These are phyloP conservation scores for Tachina fera DNA, from an alignment of 2,888 invertebrate genomes.

Conservation along the genomic window DNA sequence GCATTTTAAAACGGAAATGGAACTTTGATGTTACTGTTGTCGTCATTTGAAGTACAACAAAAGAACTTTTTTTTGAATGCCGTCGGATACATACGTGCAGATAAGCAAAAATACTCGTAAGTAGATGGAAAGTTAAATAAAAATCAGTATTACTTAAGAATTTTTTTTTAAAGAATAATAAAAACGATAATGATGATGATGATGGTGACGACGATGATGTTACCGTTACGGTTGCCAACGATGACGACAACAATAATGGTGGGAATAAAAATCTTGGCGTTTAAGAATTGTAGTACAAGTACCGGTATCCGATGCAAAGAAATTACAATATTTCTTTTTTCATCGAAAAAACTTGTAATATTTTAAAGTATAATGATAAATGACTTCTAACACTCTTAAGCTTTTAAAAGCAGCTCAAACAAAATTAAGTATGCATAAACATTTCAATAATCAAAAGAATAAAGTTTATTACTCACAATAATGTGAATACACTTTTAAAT, in stretches of 20 bases:
- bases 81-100: conserved; percentile 51
- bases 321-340: neutral
- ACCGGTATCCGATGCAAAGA: conserved; percentile 3
- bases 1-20: conserved; percentile 66
- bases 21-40: conserved; percentile 47
- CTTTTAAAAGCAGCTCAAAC: neutral
- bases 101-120: conserved; percentile 53
- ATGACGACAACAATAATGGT: conserved; percentile 29
- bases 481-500: too few species aligned
- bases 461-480: too few species aligned
- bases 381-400: neutral
- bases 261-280: conserved; percentile 37
- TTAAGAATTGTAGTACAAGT: conserved; percentile 2
- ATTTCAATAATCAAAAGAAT: neutral
- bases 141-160: conserved; percentile 16
- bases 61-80: conserved; percentile 3
- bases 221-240: conserved; percentile 5
- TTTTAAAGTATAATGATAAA: conserved; percentile 18
- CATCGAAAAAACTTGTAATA: neutral
- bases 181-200: conserved; percentile 19
- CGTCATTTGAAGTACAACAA: conserved; percentile 39
- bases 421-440: neutral
- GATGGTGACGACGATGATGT: conserved; percentile 17
- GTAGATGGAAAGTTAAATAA: conserved; percentile 10
- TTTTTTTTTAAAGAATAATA: conserved; percentile 19